Base-by-base conservation (phyloP, 2,888 invertebrate species). In the Patella pellucida region DNA sequence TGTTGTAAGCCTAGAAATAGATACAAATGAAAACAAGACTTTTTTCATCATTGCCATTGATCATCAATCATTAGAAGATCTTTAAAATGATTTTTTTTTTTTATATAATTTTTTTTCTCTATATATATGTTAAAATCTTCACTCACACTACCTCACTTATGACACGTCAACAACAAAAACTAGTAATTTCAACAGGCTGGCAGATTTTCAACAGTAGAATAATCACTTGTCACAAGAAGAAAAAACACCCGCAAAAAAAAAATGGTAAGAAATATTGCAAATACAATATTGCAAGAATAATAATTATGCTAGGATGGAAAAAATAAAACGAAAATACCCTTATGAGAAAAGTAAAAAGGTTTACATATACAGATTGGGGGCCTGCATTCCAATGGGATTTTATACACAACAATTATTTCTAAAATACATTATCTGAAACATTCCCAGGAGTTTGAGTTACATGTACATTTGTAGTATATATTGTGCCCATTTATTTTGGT, bases 1-100 rank as follows among this genome's bases (percentile, higher is more conserved):
- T 76, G 86, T 83, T 67, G 86, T 85, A 79, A 86, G 85, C 86
- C 86, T 86, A 85, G 72, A 86, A 86, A 78, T 71, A 84, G 77
- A 82, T 80, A 80, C 79, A 75, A 77, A 76, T 72, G 72, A 74
- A 79, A 76, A 73, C 68, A 56, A 74, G 68, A 15, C 52, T 52
- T 52, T 15, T 71, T 52, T 71, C 52, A 52, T 52, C 54, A 54
- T 50, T 51, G 27, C 52, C 54, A 71, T 5, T 5, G 19, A 54
- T 52, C 52, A 54, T 52, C 52, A 71, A 71, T 31, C n/a, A 50
- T 15, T 70, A 16, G 5, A 14, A 23, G 16, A 51, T 41, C 41
- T 70, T 51, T 16, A 70, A 51, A 70, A 51, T 15, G 12, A 23
- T 2, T 50, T 71, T 71, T 54, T 52, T 27, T 11, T 52, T 52